Base-by-base conservation (phyloP, 1,140 invertebrate genomes). In the Cyrtorhinus lividipennis region DNA sequence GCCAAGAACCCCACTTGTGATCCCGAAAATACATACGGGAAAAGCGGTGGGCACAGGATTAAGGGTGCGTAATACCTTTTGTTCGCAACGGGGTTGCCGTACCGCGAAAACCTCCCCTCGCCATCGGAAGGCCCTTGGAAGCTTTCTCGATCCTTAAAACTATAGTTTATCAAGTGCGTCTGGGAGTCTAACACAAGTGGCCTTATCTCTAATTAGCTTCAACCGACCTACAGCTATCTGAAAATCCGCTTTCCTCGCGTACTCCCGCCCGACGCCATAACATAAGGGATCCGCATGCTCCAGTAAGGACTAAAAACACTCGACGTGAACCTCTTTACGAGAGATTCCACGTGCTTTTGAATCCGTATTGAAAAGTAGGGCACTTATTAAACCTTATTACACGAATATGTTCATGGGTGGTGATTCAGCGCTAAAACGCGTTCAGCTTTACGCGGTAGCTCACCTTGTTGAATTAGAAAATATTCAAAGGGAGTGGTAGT, bases 1-100 rank as follows among this genome's bases (percentile, higher is more conserved):
- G 26, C 58, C 24, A 26, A 30, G 56, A 27, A 62, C 25, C 38
- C 62, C 46, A 22, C 26, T 46, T 61, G 57, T 67, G 66, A 67
- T 67, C 66, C 66, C 64, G 66, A 67, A 65, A 67, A 67, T 67
- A 67, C 66, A 67, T 65, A 67, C 64, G 59, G 63, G 66, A 67
- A 67, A 63, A 26, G 66, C 64, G 65, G 64, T 66, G 64, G 64
- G 60, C n/a, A 30, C 23, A 23, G 63, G 44, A 56, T 45, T 60
- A 46, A 48, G 60, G 27, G 63, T 45, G 66, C 64, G 64, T 67
- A 67, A 67, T 67, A 67, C 66, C 66, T 67, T 67, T 67, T 67
- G 66, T 67, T 67, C 64, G 63, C 62, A 53, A 61, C 53, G 64
- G 61, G 65, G 59, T 66, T 64, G 62, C 65, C 48, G n/a, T n/a